Percentiles rank a stretch among this genome's conserved stretches.
These are phyloP conservation scores for Heterochromis multidens DNA, from an alignment of 2,113 vertebrate genomes.

Conservation along the genomic window DNA sequence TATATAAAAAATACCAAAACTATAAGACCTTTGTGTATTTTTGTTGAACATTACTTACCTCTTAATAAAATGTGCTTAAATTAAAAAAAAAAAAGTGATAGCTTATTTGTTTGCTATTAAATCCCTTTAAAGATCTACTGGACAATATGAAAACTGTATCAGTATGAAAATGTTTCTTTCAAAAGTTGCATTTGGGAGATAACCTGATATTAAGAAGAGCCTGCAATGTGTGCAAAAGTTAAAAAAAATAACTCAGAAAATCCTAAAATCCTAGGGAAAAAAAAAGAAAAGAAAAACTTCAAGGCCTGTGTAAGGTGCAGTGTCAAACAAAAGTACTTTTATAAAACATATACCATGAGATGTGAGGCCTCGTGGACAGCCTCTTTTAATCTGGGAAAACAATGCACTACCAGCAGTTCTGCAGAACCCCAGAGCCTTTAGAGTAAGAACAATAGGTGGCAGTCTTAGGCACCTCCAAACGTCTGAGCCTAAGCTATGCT, in stretches of 20 bases:
- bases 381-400: slow-evolving; percentile 45
- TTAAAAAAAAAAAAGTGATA: not conserved
- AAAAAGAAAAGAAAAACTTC: not conserved
- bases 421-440: slow-evolving; percentile 38
- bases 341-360: not conserved
- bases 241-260: not conserved
- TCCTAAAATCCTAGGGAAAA: not conserved
- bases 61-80: accelerated
- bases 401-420: slow-evolving; percentile 29
- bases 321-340: not conserved
- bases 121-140: not conserved
- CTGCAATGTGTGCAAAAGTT: not conserved
- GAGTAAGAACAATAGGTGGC: slow-evolving; percentile 64
- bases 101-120: not conserved
- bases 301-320: not conserved
- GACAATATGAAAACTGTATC: not conserved
- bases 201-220: not conserved
- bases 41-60: not conserved
- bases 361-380: not conserved
- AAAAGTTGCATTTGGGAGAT: not conserved
- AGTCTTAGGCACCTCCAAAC: slow-evolving; percentile 55
- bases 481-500: slow-evolving; percentile 50
- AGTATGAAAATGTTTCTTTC: not conserved
- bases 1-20: no score
- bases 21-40: not conserved